These are phyloP conservation scores for Orthonyx spaldingii DNA, from an alignment of 2,113 vertebrate genomes.

Conservation along the genomic window DNA sequence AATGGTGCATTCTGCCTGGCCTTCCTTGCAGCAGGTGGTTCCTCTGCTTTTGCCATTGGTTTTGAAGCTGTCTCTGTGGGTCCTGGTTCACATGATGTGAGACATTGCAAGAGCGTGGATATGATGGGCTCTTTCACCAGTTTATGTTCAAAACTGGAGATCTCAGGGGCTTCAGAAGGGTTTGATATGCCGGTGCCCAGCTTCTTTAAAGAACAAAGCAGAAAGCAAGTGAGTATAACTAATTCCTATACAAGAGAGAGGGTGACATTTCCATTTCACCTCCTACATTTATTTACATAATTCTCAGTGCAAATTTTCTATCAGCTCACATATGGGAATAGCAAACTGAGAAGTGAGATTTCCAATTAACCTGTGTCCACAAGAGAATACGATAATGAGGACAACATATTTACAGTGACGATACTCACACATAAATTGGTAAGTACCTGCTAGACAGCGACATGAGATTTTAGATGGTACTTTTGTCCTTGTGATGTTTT, in stretches of 20 bases:
- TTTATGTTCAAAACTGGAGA: neutral
- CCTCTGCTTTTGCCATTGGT: neutral
- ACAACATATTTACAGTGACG: neutral
- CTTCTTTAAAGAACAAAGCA: neutral
- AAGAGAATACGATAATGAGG: neutral
- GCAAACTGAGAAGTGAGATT: constrained; percentile 11
- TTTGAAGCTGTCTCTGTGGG: neutral
- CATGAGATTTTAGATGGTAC: neutral
- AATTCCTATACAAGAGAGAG: neutral
- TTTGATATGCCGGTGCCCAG: neutral
- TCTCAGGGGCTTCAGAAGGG: neutral
- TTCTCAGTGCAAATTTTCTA: constrained; percentile 16
- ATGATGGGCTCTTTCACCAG: neutral
- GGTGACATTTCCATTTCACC: neutral
- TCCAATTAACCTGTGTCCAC: constrained; percentile 48
- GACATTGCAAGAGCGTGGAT: neutral
- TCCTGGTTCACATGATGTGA: neutral
- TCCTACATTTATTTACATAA: constrained; percentile 26
- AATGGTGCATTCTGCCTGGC: neutral
- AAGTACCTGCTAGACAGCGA: neutral
- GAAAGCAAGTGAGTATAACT: neutral
- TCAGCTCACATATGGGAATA: neutral
- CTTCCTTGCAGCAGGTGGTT: neutral
- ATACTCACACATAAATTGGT: neutral
- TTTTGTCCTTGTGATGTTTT: neutral